A percentile compares a stretch with the other conserved stretches of the same genome.
Evolutionary conservation across 2,888 invertebrate species (phyloP).

Genomic region (Microctonus brassicae): DNA sequence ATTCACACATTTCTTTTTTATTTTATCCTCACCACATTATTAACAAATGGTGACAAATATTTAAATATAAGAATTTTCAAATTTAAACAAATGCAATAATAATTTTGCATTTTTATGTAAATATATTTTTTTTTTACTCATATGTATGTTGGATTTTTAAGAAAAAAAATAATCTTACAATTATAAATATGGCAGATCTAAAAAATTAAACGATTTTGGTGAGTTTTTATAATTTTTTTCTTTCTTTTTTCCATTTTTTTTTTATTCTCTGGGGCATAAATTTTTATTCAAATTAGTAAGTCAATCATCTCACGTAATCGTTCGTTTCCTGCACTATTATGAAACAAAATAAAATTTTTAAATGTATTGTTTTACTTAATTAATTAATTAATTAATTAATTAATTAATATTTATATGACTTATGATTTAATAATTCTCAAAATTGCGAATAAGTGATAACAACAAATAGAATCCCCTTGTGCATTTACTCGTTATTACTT

Average conservation of each 20-base stretch:
- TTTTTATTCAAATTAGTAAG: conserved; percentile 61
- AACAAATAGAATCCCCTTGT: conserved; percentile 48
- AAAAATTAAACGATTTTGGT: conserved; percentile 50
- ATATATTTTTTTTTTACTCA: too few species aligned
- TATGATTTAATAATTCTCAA: conserved; percentile 56
- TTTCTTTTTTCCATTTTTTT: conserved; percentile 7
- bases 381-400: too few species aligned
- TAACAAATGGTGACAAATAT: conserved; percentile 13
- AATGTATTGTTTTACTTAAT: too few species aligned
- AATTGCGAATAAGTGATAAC: conserved; percentile 51
- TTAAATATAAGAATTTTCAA: conserved; percentile 41
- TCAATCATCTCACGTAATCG: conserved; percentile 62
- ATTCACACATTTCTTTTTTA: not conserved
- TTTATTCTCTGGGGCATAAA: conserved; percentile 11
- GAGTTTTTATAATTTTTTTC: too few species aligned
- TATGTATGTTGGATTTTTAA: too few species aligned
- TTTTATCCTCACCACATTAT: conserved; percentile 30
- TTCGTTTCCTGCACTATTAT: conserved; percentile 51
- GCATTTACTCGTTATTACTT: not conserved
- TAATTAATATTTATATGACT: conserved; percentile 51
- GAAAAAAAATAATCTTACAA: conserved; percentile 53
- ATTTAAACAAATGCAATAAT: conserved; percentile 49
- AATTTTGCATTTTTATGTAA: conserved; percentile 19
- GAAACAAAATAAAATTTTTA: conserved; percentile 50
- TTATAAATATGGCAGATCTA: conserved; percentile 64